These are phyloP conservation scores for Fragum fragum DNA, from an alignment of 2,888 invertebrate species.

Conservation along the genomic window DNA sequence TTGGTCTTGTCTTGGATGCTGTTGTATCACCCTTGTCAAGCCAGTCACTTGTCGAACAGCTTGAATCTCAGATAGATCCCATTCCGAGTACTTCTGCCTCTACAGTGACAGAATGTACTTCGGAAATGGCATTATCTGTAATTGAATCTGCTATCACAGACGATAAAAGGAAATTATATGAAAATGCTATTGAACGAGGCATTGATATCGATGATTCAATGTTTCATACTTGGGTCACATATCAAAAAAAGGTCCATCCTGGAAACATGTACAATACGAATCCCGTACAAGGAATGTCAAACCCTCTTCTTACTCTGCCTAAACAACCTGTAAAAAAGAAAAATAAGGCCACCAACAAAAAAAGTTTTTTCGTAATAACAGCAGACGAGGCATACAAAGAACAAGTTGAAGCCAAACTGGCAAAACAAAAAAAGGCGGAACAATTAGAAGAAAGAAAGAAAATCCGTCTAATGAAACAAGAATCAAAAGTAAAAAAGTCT, in stretches of 20 bases:
- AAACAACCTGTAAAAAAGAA: not conserved
- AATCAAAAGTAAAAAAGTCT: not conserved
- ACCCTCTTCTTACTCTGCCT: not conserved
- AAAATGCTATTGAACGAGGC: not conserved
- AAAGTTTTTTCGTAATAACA: slow-evolving; percentile 14
- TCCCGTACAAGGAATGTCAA: not conserved
- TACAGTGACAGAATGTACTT: slow-evolving; percentile 28
- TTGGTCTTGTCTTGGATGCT: no score
- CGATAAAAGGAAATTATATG: not conserved
- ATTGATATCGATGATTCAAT: not conserved
- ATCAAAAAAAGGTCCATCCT: not conserved
- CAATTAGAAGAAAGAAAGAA: slow-evolving; percentile 1
- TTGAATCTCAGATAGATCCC: slow-evolving; percentile 3
- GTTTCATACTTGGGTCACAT: not conserved
- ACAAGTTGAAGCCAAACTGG: slow-evolving; percentile 2
- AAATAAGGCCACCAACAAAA: not conserved
- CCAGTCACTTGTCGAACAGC: not conserved
- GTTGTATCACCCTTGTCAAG: not conserved
- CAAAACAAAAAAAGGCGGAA: not conserved
- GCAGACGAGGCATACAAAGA: slow-evolving; percentile 2
- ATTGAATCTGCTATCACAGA: slow-evolving; percentile 19
- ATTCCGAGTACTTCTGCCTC: not conserved
- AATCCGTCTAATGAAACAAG: not conserved
- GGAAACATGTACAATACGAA: not conserved
- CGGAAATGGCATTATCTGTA: slow-evolving; percentile 28